phyloP scores from a whole-genome alignment of 2,113 vertebrate genomes.

The Plestiodon gilberti region DNA sequence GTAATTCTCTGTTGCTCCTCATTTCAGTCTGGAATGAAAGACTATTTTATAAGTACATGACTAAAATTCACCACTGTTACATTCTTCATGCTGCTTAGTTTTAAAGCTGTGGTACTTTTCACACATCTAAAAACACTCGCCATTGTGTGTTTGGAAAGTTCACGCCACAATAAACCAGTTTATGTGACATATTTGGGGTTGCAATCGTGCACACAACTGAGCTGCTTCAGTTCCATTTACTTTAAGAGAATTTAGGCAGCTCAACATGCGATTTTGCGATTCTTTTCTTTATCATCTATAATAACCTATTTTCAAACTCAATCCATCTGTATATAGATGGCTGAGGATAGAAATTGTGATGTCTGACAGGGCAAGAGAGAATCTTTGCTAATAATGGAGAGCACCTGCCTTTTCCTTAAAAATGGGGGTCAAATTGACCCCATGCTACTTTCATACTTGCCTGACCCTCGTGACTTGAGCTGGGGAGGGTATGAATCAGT shows the following conservation, averaged over 20 bases:
- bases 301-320: not conserved
- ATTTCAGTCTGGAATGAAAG: not conserved
- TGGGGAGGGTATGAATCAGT: no score
- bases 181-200: not conserved
- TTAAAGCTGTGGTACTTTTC: not conserved
- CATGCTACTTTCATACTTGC: no score
- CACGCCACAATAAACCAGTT: not conserved
- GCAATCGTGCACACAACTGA: not conserved
- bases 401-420: no score
- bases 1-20: not conserved
- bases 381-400: not conserved
- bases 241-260: not conserved
- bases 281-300: not conserved
- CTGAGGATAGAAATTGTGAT: not conserved
- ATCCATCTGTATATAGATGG: not conserved
- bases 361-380: not conserved
- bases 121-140: not conserved
- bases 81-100: not conserved
- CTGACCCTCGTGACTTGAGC: no score
- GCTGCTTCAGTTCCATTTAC: not conserved
- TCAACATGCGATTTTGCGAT: not conserved
- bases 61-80: not conserved
- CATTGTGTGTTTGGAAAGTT: not conserved
- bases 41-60: not conserved
- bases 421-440: no score